Conservation (phyloP, 2,797 vertebrate genomes). For the Cottoperca gobio region DNA sequence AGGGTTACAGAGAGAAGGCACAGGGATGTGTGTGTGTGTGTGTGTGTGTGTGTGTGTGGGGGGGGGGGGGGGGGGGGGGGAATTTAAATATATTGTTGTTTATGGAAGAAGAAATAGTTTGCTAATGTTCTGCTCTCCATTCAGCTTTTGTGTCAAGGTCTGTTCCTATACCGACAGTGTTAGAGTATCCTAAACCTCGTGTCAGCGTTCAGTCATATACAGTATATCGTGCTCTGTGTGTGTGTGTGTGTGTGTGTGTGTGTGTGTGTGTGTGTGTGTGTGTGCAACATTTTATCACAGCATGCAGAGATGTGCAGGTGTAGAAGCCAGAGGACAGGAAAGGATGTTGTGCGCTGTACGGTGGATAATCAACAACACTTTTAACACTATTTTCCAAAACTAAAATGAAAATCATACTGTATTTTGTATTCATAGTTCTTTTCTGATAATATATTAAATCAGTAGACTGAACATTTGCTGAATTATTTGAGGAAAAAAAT, state of each 20-base stretch:
- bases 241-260: conserved; percentile 1
- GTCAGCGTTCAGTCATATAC: conserved; percentile 42
- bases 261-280: conserved; percentile 7
- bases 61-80: not conserved
- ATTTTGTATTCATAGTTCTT: not conserved
- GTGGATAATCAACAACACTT: not conserved
- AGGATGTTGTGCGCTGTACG: not conserved
- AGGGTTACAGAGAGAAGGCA: conserved; percentile 13
- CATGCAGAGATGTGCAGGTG: not conserved
- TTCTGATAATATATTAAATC: too few relatives aligned
- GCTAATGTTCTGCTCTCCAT: conserved; percentile 29
- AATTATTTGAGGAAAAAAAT: not conserved
- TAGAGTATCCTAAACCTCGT: conserved; percentile 55
- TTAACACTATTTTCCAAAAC: too few relatives aligned
- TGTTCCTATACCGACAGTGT: conserved; percentile 48
- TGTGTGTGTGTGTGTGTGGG: too few relatives aligned
- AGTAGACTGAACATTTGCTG: too few relatives aligned
- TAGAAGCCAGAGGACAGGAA: not conserved
- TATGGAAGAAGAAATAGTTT: conserved; percentile 3
- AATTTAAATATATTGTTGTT: conserved; percentile 20
- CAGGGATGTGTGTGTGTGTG: not conserved
- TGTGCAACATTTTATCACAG: not conserved
- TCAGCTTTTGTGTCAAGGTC: conserved; percentile 50
- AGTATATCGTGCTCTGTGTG: conserved; percentile 16
- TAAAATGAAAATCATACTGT: not conserved